Evolutionary conservation across 2,888 invertebrate species (phyloP).

Genomic region (Nowickia ferox): DNA sequence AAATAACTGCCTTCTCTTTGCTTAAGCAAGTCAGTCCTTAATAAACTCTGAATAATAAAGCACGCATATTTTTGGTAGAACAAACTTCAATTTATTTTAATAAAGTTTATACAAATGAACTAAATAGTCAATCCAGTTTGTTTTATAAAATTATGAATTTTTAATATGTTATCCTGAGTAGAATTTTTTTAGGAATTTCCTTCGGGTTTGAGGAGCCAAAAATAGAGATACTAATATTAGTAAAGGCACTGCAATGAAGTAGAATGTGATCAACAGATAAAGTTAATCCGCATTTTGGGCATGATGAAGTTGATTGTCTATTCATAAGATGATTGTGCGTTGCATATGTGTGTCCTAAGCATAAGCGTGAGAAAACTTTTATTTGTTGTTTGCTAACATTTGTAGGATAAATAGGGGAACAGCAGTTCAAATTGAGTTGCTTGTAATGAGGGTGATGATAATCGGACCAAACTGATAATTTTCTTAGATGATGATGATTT

Average conservation of each 20-base stretch:
- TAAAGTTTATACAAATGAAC: not conserved
- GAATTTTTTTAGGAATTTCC: conserved; percentile 4
- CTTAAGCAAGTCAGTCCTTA: too few relatives aligned
- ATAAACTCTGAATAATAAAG: too few relatives aligned
- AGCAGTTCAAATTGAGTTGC: conserved; percentile 1
- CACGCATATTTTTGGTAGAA: too few relatives aligned
- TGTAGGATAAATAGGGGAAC: conserved; percentile 11
- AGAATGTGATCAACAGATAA: conserved; percentile 20
- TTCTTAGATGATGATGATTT: not conserved
- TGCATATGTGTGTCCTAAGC: conserved; percentile 7
- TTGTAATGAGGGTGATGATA: conserved; percentile 23
- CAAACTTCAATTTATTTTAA: too few relatives aligned
- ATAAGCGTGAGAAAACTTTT: conserved; percentile 15
- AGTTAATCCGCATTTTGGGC: not conserved
- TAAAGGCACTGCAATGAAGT: not conserved
- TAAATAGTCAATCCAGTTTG: conserved; percentile 10
- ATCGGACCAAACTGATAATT: not conserved
- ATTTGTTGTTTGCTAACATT: conserved; percentile 12
- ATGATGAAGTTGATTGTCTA: not conserved
- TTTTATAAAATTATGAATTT: not conserved
- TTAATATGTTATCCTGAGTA: not conserved
- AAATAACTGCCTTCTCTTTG: too few relatives aligned
- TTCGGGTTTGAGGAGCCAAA: conserved; percentile 16
- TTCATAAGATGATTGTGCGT: not conserved
- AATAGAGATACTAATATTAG: not conserved